Conservation (phyloP, 1,140 invertebrate species). For the Drosophila eugracilis region DNA sequence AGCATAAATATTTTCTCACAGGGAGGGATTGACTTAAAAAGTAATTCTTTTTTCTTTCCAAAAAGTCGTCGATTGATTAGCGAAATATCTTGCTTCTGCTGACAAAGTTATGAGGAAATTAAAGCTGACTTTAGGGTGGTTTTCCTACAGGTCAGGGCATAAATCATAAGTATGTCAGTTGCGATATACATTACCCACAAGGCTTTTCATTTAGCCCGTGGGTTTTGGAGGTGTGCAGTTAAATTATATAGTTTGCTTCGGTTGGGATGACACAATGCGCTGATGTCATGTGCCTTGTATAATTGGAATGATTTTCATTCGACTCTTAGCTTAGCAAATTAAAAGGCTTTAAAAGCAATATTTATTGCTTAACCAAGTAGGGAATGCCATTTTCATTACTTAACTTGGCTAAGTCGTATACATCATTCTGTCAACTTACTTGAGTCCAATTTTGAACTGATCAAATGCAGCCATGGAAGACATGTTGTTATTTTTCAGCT, state of each 20-base stretch:
- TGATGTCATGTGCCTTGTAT: conserved; percentile 39
- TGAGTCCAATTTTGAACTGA: conserved; percentile 82
- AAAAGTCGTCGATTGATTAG: background rate
- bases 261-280: conserved; percentile 43
- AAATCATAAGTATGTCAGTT: conserved; percentile 18
- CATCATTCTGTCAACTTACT: conserved; percentile 59
- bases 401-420: background rate
- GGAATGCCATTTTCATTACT: background rate
- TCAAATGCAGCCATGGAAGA: conserved; percentile 80
- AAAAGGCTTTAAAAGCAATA: conserved; percentile 3
- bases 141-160: background rate
- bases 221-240: conserved; percentile 32
- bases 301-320: conserved; percentile 41
- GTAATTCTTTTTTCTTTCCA: conserved; percentile 1
- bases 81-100: background rate
- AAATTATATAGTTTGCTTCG: conserved; percentile 32
- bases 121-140: background rate
- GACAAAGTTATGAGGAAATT: background rate
- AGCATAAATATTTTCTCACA: conserved; percentile 11
- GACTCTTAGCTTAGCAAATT: conserved; percentile 15
- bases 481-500: conserved; percentile 55
- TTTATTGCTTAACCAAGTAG: background rate
- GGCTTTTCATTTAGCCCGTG: background rate
- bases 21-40: conserved; percentile 15
- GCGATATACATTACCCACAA: conserved; percentile 6